A percentile compares a stretch with the other conserved stretches of the same genome.
Conservation (phyloP, 2,113 vertebrate species). For the Rhadina sibilatrix region DNA sequence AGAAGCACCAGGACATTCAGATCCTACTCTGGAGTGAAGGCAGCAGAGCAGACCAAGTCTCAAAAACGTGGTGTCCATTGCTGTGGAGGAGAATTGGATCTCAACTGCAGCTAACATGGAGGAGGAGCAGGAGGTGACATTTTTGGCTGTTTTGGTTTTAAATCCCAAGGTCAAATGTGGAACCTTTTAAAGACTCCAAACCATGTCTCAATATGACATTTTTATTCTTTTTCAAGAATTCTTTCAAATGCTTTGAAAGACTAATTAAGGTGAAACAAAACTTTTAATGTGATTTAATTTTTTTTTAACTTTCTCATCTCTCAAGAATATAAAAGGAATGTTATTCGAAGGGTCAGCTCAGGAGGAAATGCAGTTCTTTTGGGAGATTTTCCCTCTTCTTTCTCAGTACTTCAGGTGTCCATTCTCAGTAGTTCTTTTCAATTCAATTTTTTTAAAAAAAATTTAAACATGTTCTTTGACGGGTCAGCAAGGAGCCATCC, state of each 20-base stretch:
- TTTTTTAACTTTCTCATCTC: neutral
- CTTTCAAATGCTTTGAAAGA: neutral
- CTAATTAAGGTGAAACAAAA: neutral
- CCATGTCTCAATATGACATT: neutral
- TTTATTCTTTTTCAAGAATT: neutral
- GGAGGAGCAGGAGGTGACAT: neutral
- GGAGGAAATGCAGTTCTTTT: neutral
- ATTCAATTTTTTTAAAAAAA: accelerated
- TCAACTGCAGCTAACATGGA: neutral
- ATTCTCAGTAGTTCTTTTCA: neutral
- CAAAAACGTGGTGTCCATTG: accelerated
- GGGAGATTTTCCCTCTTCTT: accelerated
- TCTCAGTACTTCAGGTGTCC: neutral
- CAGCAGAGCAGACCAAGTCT: neutral
- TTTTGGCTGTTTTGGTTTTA: neutral
- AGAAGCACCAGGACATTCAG: neutral
- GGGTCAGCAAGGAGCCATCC: neutral
- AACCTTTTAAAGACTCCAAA: neutral
- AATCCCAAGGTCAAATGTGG: neutral
- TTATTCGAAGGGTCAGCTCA: neutral
- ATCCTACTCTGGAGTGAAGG: neutral
- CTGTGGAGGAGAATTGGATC: neutral
- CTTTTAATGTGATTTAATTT: neutral
- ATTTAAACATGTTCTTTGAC: neutral
- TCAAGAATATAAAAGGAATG: neutral